Percentiles rank a stretch among this genome's conserved stretches.
These are phyloP conservation scores for Galerucella calmariensis DNA, from an alignment of 2,888 invertebrate species.

Conservation along the genomic window DNA sequence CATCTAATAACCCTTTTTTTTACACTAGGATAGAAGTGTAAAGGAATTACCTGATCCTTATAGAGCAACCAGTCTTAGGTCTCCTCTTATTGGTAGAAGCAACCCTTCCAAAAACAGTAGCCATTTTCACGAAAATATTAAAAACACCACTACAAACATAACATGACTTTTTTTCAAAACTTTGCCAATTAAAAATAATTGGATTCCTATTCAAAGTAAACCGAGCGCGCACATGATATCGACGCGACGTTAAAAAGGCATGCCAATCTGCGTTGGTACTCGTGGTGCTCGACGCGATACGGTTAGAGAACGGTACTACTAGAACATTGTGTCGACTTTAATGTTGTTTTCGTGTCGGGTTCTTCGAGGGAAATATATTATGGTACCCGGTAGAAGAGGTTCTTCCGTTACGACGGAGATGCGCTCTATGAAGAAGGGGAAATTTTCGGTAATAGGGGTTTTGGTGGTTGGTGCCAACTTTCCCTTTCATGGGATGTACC, in stretches of 20 bases:
- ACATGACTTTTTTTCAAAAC: constrained; percentile 19
- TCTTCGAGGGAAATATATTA: constrained; percentile 27
- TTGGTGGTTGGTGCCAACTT: background rate
- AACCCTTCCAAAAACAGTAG: constrained; percentile 38
- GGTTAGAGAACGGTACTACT: constrained; percentile 46
- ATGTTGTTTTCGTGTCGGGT: constrained; percentile 24
- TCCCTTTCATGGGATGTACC: no score
- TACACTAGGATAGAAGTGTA: no score
- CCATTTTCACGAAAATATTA: constrained; percentile 34
- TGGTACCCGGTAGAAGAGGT: constrained; percentile 25
- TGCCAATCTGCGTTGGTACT: constrained; percentile 31
- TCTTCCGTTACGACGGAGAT: constrained; percentile 22
- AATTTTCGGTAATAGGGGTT: constrained; percentile 3
- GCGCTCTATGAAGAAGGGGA: background rate
- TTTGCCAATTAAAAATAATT: constrained; percentile 22
- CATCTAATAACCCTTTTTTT: no score
- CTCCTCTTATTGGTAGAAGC: constrained; percentile 41
- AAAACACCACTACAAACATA: constrained; percentile 7
- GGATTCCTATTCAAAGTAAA: constrained; percentile 40
- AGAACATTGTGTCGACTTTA: constrained; percentile 30
- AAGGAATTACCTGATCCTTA: constrained; percentile 45
- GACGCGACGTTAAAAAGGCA: constrained; percentile 24
- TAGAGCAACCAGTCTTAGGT: constrained; percentile 38
- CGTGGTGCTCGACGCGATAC: constrained; percentile 35
- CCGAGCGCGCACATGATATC: constrained; percentile 37